Evolutionary conservation across 2,113 vertebrate species (phyloP), one percentile per base, ranked within the genome.

Genomic region (Oostethus manadensis): DNA sequence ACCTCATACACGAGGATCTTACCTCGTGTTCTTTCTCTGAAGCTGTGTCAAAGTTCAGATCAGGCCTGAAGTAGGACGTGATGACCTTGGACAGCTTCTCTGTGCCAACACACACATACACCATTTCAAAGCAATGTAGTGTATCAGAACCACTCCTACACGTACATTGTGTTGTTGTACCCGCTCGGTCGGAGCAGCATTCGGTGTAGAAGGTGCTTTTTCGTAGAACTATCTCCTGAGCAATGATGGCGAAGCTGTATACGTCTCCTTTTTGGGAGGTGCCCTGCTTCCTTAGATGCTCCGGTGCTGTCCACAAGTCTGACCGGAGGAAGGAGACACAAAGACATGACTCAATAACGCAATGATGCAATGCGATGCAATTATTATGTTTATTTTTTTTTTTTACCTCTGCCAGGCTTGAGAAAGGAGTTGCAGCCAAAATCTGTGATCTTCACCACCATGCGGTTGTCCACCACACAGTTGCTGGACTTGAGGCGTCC

Each of bases 381-480:
- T n/a, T n/a, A n/a, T n/a, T n/a, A n/a, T n/a, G n/a, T n/a, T n/a
- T n/a, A n/a, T 8, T 17, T 2, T n/a, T 17, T 0, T 23, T 3
- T 1, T 60, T 69, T 58, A 97, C 96, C 94, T 94, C 88, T 92
- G 46, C 67, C 91, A 6, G 91, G 89, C 74, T 83, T 88, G 0
- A 96, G 88, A 70, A 98, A 93, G 60, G 89, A 92, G 80, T 94
- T 97, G 76, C 92, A 95, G 58, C 95, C 94, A 72, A 97, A 98
- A 79, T 96, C 94, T 0, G 96, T 98, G 83, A 99, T 97, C 86
- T 99, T 99, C 66, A 98, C 96, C 64, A 98, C 94, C 97, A 99
- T 98, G 26, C 95, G 93, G 23, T 88, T 97, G 80, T 99, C 95
- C 42, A 98, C 93, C 43, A 99, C 95, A 46, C 97, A 99, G 80